A percentile compares a stretch with the other conserved stretches of the same genome.
These are phyloP conservation scores for Aegypius monachus DNA, from an alignment of 2,113 vertebrate species.

Conservation along the genomic window DNA sequence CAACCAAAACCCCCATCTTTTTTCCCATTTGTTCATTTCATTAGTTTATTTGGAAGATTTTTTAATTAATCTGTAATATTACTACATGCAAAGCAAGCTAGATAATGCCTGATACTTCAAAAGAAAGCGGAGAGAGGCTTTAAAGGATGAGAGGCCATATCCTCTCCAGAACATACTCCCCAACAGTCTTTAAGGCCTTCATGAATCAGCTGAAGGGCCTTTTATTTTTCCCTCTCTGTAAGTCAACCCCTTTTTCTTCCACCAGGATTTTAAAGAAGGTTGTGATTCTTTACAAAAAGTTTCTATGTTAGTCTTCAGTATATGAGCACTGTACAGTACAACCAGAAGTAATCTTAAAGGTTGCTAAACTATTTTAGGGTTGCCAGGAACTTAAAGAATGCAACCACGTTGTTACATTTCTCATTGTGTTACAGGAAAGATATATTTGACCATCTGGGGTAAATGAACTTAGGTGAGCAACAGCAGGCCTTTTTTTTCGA, in stretches of 20 bases:
- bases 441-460: background rate
- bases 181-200: background rate
- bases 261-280: background rate
- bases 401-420: background rate
- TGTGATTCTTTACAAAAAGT: background rate
- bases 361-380: background rate
- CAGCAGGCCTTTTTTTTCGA: background rate
- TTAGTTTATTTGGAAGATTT: background rate
- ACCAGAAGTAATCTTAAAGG: background rate
- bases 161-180: background rate
- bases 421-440: background rate
- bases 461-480: background rate
- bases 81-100: background rate
- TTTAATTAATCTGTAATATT: background rate
- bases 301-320: background rate
- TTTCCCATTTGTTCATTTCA: background rate
- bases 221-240: background rate
- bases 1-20: accelerated
- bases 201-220: background rate
- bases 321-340: background rate
- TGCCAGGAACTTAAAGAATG: background rate
- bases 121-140: background rate
- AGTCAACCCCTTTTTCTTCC: background rate
- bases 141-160: background rate
- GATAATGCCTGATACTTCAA: background rate